These are phyloP conservation scores for Simalia tracyae DNA, from an alignment of 2,797 vertebrate genomes.

Conservation along the genomic window DNA sequence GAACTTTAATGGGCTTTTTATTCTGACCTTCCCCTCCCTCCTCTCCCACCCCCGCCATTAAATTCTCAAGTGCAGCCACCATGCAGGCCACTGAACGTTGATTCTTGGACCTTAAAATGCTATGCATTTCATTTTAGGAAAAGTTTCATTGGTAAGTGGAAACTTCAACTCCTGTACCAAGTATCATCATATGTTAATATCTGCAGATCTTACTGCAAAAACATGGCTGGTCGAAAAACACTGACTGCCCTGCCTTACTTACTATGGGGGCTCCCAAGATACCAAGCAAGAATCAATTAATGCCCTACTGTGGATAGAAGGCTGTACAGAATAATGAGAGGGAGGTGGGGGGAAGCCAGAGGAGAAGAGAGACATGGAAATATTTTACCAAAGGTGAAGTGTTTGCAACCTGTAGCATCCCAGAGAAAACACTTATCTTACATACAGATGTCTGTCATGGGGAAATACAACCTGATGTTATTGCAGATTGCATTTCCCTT, in stretches of 20 bases:
- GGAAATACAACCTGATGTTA: slow-evolving; percentile 57
- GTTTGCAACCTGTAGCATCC: slow-evolving; percentile 2
- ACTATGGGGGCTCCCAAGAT: not conserved
- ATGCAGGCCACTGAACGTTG: not conserved
- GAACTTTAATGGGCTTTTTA: not conserved
- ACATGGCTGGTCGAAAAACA: not conserved
- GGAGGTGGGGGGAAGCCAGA: not conserved
- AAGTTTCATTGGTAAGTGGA: not conserved
- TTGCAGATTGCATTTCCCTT: slow-evolving; percentile 53
- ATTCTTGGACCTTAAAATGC: not conserved
- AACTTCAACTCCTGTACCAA: not conserved
- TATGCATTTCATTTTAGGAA: not conserved
- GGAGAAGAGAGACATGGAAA: fast-evolving
- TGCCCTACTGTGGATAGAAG: not conserved
- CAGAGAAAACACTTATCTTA: slow-evolving; percentile 28
- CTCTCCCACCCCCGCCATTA: not conserved
- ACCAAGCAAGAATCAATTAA: not conserved
- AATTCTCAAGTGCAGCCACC: not conserved
- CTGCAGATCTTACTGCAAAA: not conserved
- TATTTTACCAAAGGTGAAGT: slow-evolving; percentile 7
- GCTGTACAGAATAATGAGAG: slow-evolving; percentile 14
- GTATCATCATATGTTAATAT: not conserved
- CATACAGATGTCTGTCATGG: slow-evolving; percentile 34
- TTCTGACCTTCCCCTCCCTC: not conserved
- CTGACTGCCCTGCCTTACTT: not conserved